Base-by-base conservation (phyloP, 2,888 invertebrate genomes). In the Alviniconcha strummeri region DNA sequence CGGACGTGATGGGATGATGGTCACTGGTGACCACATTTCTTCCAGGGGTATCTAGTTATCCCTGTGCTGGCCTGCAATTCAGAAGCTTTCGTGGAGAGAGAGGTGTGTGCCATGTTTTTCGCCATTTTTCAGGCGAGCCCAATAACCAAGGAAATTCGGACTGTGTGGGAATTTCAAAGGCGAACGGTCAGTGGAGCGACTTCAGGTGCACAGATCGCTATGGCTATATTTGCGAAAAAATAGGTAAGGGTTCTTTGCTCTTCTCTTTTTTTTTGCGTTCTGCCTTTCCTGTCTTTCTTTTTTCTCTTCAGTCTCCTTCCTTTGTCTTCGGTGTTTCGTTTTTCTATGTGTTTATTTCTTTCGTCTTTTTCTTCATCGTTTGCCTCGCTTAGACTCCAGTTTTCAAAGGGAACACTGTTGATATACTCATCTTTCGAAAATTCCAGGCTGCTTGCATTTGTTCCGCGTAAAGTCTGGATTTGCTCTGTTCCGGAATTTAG, bases 171-270 rank as follows among this genome's bases (percentile, higher is more conserved):
- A 87, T 90, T 69, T 78, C 82, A 36, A 85, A 85, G n/a, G 52
- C 64, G 0, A 76, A 72, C n/a, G 88, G 88, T 4, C 76, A 64
- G 67, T 90, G 90, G 90, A 86, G 86, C 71, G 89, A 89, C 77
- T 79, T 86, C 17, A 82, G 77, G 19, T 89, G 89, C 81, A 78
- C 77, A 36, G 52, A 52, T 6, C 78, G 83, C 54, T 71, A 83
- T 82, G 88, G 88, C 3, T 89, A 86, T 75, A 85, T 89, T 8
- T 90, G 90, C 81, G 87, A 88, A 83, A 89, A 87, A 78, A 77
- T 75, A 75, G 87, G 90, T 89, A 84, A 56, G 83, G 1, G 13
- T 60, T 60, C 60, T 60, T 1, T 60, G 8, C 4, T 13, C 13
- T 60, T 60, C 8, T 69, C n/a, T 17, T 69, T 15, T 69, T 15